Conservation (phyloP, 1,140 invertebrate genomes). For the Bombyx mandarina region DNA sequence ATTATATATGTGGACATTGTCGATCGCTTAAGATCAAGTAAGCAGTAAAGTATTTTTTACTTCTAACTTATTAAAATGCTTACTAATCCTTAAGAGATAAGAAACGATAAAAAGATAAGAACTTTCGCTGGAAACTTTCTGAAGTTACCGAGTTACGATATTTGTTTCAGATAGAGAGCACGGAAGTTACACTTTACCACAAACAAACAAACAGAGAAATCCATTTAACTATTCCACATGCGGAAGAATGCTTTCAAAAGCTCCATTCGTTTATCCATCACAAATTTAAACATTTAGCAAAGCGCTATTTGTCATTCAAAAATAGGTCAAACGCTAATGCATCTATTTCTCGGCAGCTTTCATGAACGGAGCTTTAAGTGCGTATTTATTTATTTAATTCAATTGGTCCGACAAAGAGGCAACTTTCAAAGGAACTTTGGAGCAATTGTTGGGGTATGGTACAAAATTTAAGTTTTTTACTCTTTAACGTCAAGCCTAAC, state of each 20-base stretch:
- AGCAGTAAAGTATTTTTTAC: too few relatives aligned
- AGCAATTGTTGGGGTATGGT: slow-evolving; percentile 16
- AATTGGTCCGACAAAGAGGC: slow-evolving; percentile 22
- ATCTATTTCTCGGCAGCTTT: slow-evolving; percentile 9
- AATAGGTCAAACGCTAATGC: slow-evolving; percentile 4
- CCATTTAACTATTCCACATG: too few relatives aligned
- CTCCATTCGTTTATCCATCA: slow-evolving; percentile 1
- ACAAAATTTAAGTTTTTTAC: background rate
- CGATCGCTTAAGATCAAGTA: too few relatives aligned
- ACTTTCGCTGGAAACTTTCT: too few relatives aligned
- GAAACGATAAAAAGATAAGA: too few relatives aligned
- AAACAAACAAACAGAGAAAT: too few relatives aligned
- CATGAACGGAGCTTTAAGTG: slow-evolving; percentile 14
- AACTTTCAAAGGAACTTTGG: slow-evolving; percentile 18
- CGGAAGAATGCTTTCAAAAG: background rate
- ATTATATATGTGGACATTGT: too few relatives aligned
- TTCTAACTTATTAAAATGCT: too few relatives aligned
- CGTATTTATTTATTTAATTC: slow-evolving; percentile 31
- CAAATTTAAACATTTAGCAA: slow-evolving; percentile 5
- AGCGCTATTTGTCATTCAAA: slow-evolving; percentile 8
- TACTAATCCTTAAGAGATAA: too few relatives aligned
- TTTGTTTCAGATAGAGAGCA: too few relatives aligned
- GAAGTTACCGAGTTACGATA: too few relatives aligned
- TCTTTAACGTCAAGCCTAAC: background rate
- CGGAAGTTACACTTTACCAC: too few relatives aligned